Conservation (phyloP, 2,113 vertebrate genomes). For the Sorex araneus region DNA sequence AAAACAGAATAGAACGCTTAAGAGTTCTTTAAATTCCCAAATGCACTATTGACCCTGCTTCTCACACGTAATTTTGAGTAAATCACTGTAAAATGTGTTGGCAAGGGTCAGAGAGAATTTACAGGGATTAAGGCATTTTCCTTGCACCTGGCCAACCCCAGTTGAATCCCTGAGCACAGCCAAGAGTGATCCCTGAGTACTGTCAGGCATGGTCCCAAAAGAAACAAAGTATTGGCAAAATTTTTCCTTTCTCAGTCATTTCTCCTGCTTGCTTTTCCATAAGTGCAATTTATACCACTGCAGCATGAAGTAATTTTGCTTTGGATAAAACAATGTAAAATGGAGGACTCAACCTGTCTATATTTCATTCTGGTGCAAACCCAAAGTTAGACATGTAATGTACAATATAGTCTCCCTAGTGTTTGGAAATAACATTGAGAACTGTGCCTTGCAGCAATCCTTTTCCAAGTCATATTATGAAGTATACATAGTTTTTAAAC, state of each 20-base stretch:
- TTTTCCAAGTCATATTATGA: conserved; percentile 16
- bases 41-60: neutral
- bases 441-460: no score
- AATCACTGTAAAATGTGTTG: conserved; percentile 39
- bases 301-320: conserved; percentile 13
- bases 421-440: no score
- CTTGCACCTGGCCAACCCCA: no score
- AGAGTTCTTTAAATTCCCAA: neutral
- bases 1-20: neutral
- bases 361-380: neutral
- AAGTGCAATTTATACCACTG: neutral
- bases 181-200: no score
- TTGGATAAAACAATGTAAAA: neutral
- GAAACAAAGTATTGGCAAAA: conserved; percentile 5
- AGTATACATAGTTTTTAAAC: conserved; percentile 35
- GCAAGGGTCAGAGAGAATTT: no score
- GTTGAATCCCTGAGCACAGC: no score
- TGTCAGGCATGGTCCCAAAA: no score
- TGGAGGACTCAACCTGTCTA: neutral
- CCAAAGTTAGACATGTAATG: no score
- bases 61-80: neutral
- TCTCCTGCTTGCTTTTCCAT: neutral
- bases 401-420: no score
- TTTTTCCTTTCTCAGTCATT: neutral
- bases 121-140: no score